Conservation (phyloP, 2,888 invertebrate species). For the Mactromeris polynyma region DNA sequence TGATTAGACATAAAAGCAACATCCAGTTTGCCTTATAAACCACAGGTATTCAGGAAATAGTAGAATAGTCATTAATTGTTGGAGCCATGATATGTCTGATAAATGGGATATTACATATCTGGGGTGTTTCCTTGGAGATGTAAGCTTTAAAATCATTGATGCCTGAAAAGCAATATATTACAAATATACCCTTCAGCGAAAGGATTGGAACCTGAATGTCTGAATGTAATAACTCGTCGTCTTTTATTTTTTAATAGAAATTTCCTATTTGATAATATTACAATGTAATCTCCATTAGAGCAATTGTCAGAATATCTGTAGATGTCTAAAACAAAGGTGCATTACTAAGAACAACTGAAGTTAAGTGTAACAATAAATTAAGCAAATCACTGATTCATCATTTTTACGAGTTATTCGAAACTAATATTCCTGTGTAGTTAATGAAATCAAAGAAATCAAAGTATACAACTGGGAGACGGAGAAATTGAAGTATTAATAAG, state of each 20-base stretch:
- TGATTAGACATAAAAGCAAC: too few species aligned
- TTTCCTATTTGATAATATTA: neutral
- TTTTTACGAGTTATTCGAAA: neutral
- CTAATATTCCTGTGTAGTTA: neutral
- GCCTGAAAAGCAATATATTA: neutral
- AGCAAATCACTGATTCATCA: neutral
- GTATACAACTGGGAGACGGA: neutral
- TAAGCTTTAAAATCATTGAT: neutral
- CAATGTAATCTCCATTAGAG: neutral
- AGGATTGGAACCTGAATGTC: neutral
- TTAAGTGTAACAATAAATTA: neutral
- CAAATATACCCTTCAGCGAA: neutral
- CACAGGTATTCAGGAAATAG: too few species aligned
- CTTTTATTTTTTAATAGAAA: neutral
- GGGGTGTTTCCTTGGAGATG: neutral
- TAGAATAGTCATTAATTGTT: too few species aligned
- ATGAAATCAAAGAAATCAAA: neutral
- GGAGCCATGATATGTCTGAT: too few species aligned
- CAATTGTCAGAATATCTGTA: neutral
- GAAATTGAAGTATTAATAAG: neutral
- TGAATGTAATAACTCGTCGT: neutral
- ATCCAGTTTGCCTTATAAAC: too few species aligned
- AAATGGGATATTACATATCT: too few species aligned
- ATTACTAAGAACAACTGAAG: neutral
- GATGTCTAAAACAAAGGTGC: neutral